Base-by-base conservation (phyloP, 2,113 vertebrate species). In the Aplodontia rufa region DNA sequence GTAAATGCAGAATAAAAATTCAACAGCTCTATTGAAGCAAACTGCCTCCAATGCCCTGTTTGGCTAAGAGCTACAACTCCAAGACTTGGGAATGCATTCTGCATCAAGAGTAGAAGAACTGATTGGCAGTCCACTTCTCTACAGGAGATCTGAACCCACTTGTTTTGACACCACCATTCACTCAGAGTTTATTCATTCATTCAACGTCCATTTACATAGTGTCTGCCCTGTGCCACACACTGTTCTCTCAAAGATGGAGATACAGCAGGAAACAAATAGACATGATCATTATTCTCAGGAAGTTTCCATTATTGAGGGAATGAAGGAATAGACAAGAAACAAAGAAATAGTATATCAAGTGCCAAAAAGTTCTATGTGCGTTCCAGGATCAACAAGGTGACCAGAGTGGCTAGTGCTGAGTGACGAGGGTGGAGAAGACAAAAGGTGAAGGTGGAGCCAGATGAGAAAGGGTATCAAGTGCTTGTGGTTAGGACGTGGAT, bases 1-100 rank as follows among this genome's bases (percentile, higher is more conserved):
- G 78, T 95, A 95, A 97, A 96, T 72, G 51, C 51, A 90, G n/a
- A 86, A 51, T 49, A 66, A 90, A 94, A 87, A 66, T 51, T 53
- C 93, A 68, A 82, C 13, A 91, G 64, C 89, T 94, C 76, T 88
- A 22, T 76, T 82, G 85, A 85, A 96, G 42, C 74, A 68, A n/a
- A 55, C 28, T 60, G 69, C 30, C 13, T 84, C n/a, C 55, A 35
- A 13, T 72, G 72, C 17, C 74, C 76, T 76, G n/a, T 79, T 69
- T 91, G 37, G 26, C 80, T 40, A 35, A 68, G 37, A 90, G 42
- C 24, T 90, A 42, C 8, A 72, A 32, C 35, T 85, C 32, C 26
- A 80, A 80, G 22, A 53, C 64, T 8, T 60, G 35, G 30, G n/a
- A 40, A 75, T 91, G 60, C 49, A 84, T 85, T 87, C 64, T 60